Evolutionary conservation across 2,113 vertebrate species (phyloP).

Genomic region (Verasper variegatus): DNA sequence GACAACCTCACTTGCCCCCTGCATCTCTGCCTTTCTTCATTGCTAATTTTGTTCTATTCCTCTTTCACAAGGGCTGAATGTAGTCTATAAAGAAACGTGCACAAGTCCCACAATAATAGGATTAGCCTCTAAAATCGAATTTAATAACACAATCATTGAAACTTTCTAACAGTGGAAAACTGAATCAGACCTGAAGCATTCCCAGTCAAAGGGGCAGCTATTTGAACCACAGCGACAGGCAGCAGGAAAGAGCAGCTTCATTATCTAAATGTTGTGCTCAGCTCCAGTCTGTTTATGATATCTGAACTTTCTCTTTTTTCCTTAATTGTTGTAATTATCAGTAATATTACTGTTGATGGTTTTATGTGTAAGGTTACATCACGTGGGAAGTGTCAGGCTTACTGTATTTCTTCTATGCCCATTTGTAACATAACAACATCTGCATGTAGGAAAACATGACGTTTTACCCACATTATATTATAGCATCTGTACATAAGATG

Average conservation of each 20-base stretch:
- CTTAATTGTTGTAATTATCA: not conserved
- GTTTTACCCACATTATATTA: not conserved
- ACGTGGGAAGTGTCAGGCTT: not conserved
- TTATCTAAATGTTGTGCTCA: no score
- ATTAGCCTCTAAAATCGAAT: slow-evolving; percentile 4
- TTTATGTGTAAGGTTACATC: not conserved
- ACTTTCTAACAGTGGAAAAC: slow-evolving; percentile 15
- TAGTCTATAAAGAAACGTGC: not conserved
- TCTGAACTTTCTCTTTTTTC: not conserved
- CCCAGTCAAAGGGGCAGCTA: slow-evolving; percentile 3
- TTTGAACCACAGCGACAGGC: slow-evolving; percentile 13
- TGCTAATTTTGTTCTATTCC: slow-evolving; percentile 9
- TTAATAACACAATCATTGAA: not conserved
- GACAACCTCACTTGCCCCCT: slow-evolving; percentile 54
- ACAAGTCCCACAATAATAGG: not conserved
- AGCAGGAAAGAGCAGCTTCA: no score
- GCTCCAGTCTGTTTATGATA: not conserved
- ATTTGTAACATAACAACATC: slow-evolving; percentile 7
- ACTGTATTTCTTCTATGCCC: no score
- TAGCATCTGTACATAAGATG: not conserved
- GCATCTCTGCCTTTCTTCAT: not conserved
- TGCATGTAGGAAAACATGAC: not conserved
- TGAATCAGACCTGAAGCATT: slow-evolving; percentile 18
- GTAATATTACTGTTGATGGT: not conserved
- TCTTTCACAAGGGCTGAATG: not conserved